Evolutionary conservation across 2,113 vertebrate genomes (phyloP).

Genomic region (Petromus typicus): DNA sequence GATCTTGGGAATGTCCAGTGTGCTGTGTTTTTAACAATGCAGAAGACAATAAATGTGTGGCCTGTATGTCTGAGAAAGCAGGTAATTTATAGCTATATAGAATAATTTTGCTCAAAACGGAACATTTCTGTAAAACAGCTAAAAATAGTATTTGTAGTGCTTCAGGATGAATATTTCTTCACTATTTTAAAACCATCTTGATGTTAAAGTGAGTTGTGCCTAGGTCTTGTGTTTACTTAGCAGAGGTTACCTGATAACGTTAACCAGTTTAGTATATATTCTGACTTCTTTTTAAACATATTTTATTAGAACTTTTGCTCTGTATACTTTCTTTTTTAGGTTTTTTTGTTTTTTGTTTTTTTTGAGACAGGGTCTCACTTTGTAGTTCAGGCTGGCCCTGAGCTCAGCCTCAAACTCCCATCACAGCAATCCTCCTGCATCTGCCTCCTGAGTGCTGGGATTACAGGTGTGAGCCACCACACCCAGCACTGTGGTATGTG

Average conservation of each 20-base stretch:
- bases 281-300: background rate
- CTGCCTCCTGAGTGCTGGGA: too few species aligned
- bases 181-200: slow-evolving; percentile 19
- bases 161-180: slow-evolving; percentile 28
- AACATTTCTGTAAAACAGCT: background rate
- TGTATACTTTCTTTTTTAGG: too few species aligned
- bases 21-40: slow-evolving; percentile 94
- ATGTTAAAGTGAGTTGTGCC: background rate
- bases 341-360: too few species aligned
- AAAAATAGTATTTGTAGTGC: background rate
- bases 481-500: too few species aligned
- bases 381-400: too few species aligned
- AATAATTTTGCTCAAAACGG: slow-evolving; percentile 44
- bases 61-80: slow-evolving; percentile 92
- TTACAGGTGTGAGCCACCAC: too few species aligned
- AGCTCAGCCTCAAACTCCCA: too few species aligned
- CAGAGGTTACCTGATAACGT: background rate
- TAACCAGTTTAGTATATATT: background rate
- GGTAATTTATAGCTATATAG: slow-evolving; percentile 83
- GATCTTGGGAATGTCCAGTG: slow-evolving; percentile 94
- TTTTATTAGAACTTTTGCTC: too few species aligned
- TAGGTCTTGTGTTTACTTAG: background rate
- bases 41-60: slow-evolving; percentile 92
- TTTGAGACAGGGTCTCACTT: too few species aligned
- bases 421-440: too few species aligned